These are phyloP conservation scores for Chrysopilus asiliformis DNA, from an alignment of 2,888 invertebrate genomes.

Conservation along the genomic window DNA sequence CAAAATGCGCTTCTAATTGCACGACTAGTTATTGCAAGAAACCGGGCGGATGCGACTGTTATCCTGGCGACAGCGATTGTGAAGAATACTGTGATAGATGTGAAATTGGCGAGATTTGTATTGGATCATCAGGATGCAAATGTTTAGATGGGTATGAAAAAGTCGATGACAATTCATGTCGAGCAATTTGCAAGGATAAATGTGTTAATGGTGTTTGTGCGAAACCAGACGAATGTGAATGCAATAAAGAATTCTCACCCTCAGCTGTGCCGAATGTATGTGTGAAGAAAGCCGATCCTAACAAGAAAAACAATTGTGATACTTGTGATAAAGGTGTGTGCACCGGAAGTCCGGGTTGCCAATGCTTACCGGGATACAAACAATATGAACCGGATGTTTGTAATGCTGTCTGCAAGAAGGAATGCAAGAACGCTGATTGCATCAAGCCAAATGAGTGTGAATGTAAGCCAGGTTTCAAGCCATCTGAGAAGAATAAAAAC, in stretches of 20 bases:
- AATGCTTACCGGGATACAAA: constrained; percentile 35
- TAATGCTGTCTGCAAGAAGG: constrained; percentile 26
- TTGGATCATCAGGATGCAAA: too few relatives aligned
- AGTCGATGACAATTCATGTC: constrained; percentile 19
- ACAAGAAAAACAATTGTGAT: constrained; percentile 21
- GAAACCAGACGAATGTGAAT: constrained; percentile 26
- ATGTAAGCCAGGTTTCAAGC: constrained; percentile 38
- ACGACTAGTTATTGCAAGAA: constrained; percentile 1
- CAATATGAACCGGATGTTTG: constrained; percentile 19
- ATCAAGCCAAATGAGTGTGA: constrained; percentile 42
- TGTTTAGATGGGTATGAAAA: not conserved
- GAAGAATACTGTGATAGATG: too few relatives aligned
- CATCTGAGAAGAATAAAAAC: too few relatives aligned
- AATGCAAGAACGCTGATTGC: constrained; percentile 39
- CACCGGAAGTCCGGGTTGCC: constrained; percentile 39
- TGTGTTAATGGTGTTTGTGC: constrained; percentile 30
- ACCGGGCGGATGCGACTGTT: constrained; percentile 16
- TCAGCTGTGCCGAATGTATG: constrained; percentile 15
- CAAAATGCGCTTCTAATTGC: too few relatives aligned
- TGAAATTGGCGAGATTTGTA: constrained; percentile 6
- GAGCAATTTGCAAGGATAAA: constrained; percentile 26
- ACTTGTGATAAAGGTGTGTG: constrained; percentile 22
- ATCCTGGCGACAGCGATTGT: constrained; percentile 18
- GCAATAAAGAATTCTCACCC: constrained; percentile 21
- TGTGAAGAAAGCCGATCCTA: constrained; percentile 9